Conservation (phyloP, 2,797 vertebrate genomes). For the Bovichtus diacanthus region DNA sequence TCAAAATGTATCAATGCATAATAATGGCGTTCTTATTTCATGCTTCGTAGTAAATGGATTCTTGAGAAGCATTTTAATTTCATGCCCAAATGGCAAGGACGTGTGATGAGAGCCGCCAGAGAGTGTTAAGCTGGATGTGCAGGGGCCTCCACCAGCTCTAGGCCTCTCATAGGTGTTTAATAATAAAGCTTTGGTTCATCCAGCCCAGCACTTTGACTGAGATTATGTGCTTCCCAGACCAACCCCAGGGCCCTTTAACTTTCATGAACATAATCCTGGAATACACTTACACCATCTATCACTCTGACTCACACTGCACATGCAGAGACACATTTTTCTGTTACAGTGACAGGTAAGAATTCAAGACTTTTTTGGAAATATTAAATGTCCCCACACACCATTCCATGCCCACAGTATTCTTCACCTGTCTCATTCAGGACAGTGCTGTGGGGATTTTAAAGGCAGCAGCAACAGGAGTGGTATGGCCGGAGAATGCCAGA, state of each 20-base stretch:
- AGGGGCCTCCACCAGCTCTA: slow-evolving; percentile 63
- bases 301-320: slow-evolving; percentile 64
- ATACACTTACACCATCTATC: slow-evolving; percentile 79
- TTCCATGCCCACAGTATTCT: slow-evolving; percentile 41
- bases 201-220: slow-evolving; percentile 74
- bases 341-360: slow-evolving; percentile 66
- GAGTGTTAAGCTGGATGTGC: slow-evolving; percentile 73
- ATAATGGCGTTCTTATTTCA: slow-evolving; percentile 50
- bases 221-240: slow-evolving; percentile 83
- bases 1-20: slow-evolving; percentile 46
- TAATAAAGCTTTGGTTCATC: slow-evolving; percentile 83
- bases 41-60: slow-evolving; percentile 55
- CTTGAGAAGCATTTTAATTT: slow-evolving; percentile 75
- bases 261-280: slow-evolving; percentile 83
- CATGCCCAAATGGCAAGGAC: slow-evolving; percentile 75
- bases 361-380: slow-evolving; percentile 65
- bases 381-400: slow-evolving; percentile 46
- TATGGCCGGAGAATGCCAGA: slow-evolving; percentile 12
- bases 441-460: slow-evolving; percentile 27
- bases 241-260: slow-evolving; percentile 80
- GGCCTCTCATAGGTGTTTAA: slow-evolving; percentile 85
- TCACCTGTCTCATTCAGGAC: slow-evolving; percentile 60
- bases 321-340: slow-evolving; percentile 45
- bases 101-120: slow-evolving; percentile 68
- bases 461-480: not conserved